These are phyloP conservation scores for Escarpia spicata DNA, from an alignment of 2,888 invertebrate genomes.

Conservation along the genomic window DNA sequence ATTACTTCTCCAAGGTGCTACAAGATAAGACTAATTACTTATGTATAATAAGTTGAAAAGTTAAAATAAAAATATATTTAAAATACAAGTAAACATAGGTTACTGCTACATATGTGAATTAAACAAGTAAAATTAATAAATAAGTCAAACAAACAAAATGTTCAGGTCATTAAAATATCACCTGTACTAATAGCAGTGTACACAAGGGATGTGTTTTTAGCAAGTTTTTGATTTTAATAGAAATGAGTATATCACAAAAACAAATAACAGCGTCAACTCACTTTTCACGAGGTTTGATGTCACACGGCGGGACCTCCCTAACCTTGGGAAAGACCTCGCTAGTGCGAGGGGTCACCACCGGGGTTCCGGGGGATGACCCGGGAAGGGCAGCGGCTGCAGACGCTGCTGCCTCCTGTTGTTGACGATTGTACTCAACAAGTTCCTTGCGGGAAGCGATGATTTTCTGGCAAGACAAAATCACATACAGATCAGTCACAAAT, in stretches of 20 bases:
- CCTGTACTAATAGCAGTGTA: no score
- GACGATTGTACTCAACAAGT: slow-evolving; percentile 87
- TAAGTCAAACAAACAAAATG: no score
- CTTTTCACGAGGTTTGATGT: background rate
- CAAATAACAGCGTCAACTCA: background rate
- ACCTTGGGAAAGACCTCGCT: background rate
- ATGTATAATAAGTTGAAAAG: no score
- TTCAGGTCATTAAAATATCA: no score
- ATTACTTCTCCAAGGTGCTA: no score
- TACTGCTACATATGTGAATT: no score
- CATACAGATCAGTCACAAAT: no score
- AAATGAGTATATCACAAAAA: background rate
- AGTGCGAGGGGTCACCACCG: slow-evolving; percentile 23
- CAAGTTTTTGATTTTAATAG: background rate
- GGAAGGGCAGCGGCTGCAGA: slow-evolving; percentile 33
- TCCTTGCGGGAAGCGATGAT: slow-evolving; percentile 91
- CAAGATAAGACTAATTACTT: no score
- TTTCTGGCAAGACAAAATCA: slow-evolving; percentile 69
- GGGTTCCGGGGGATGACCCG: slow-evolving; percentile 29
- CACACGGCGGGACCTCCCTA: background rate
- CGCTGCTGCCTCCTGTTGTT: slow-evolving; percentile 61
- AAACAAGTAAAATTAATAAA: no score
- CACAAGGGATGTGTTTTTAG: no score
- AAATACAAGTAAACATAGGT: no score
- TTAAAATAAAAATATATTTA: no score